Evolutionary conservation across 2,113 vertebrate genomes (phyloP).

Genomic region (Halichoerus grypus): DNA sequence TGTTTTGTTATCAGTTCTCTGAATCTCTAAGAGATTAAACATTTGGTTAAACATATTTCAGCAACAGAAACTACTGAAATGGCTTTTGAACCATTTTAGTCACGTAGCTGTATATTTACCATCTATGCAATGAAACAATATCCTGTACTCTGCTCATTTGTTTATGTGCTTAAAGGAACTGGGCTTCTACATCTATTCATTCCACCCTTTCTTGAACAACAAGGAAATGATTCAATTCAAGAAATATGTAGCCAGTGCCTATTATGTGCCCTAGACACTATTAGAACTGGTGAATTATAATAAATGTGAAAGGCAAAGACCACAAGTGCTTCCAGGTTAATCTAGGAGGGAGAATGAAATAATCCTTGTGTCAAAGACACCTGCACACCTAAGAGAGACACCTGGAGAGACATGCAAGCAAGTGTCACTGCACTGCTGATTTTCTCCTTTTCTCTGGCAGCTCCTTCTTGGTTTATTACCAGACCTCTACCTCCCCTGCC

Average conservation of each 20-base stretch:
- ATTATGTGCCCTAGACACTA: not conserved
- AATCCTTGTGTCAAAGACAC: not conserved
- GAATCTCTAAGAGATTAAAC: slow-evolving; percentile 79
- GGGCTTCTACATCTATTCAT: slow-evolving; percentile 45
- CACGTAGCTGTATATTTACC: slow-evolving; percentile 73
- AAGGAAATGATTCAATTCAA: slow-evolving; percentile 46
- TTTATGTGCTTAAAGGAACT: slow-evolving; percentile 71
- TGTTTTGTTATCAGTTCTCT: slow-evolving; percentile 77
- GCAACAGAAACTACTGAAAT: slow-evolving; percentile 76
- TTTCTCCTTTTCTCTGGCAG: not conserved
- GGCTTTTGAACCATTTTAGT: slow-evolving; percentile 78
- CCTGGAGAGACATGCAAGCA: not conserved
- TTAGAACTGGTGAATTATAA: not conserved
- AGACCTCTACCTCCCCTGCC: not conserved
- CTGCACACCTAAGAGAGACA: not conserved
- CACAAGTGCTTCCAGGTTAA: not conserved
- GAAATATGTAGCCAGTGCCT: slow-evolving; percentile 58
- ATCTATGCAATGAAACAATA: slow-evolving; percentile 65
- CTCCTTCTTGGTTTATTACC: not conserved
- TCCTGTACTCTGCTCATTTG: slow-evolving; percentile 73
- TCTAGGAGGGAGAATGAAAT: not conserved
- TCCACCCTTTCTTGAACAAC: slow-evolving; percentile 38
- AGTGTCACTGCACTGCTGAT: not conserved
- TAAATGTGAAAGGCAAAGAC: not conserved
- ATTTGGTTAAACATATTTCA: slow-evolving; percentile 84